phyloP scores from a whole-genome alignment of 2,888 invertebrate species.

The Pegoplata infirma region DNA sequence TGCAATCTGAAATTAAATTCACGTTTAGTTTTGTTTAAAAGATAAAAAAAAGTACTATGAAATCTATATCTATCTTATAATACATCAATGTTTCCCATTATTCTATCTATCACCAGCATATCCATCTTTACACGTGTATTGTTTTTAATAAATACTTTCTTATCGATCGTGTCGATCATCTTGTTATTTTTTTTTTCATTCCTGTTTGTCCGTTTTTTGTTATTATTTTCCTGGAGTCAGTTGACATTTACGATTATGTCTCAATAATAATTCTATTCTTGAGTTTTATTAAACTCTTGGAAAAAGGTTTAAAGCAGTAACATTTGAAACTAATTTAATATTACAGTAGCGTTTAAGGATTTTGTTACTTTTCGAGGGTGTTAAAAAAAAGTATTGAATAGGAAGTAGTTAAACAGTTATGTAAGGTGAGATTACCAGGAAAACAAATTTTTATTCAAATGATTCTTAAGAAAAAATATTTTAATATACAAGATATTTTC shows the following conservation, averaged over 20 bases:
- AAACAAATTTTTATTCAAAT: slow-evolving; percentile 43
- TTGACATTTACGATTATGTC: slow-evolving; percentile 60
- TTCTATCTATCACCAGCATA: slow-evolving; percentile 34
- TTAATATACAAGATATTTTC: too few relatives aligned
- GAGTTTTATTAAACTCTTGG: slow-evolving; percentile 28
- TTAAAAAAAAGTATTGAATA: slow-evolving; percentile 28
- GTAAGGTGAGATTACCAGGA: slow-evolving; percentile 52
- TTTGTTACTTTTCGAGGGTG: slow-evolving; percentile 26
- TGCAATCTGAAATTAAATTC: slow-evolving; percentile 52
- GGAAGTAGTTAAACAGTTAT: slow-evolving; percentile 57
- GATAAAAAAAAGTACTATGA: too few relatives aligned
- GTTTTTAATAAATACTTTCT: slow-evolving; percentile 55
- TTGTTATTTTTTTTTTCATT: slow-evolving; percentile 6
- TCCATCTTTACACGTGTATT: slow-evolving; percentile 60
- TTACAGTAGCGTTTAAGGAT: slow-evolving; percentile 55
- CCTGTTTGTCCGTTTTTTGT: slow-evolving; percentile 1
- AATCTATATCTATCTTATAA: slow-evolving; percentile 2
- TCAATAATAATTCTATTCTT: too few relatives aligned
- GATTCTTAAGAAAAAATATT: slow-evolving; percentile 32
- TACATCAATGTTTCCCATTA: slow-evolving; percentile 17
- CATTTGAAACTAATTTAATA: slow-evolving; percentile 54
- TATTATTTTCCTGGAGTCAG: slow-evolving; percentile 30
- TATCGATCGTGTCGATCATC: slow-evolving; percentile 55
- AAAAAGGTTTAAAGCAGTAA: slow-evolving; percentile 2
- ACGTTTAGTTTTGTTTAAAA: slow-evolving; percentile 14